Evolutionary conservation across 2,888 invertebrate species (phyloP).

Genomic region (Mesopsocus fuscifrons): DNA sequence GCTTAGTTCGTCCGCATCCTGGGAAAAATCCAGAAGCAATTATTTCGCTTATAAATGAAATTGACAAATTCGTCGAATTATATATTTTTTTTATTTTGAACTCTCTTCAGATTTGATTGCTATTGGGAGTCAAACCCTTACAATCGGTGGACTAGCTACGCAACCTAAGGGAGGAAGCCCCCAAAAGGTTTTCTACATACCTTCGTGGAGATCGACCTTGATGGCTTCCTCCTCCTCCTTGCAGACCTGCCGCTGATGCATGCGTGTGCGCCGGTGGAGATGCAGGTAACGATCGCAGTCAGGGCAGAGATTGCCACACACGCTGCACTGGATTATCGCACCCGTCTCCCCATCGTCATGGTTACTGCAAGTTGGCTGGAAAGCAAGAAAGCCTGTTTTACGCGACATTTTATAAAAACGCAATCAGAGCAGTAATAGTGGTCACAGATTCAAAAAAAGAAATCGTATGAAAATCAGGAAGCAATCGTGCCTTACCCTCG

Average conservation of each 20-base stretch:
- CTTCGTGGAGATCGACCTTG: conserved; percentile 89
- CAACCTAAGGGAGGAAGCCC: too few relatives aligned
- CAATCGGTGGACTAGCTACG: too few relatives aligned
- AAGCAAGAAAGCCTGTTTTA: conserved; percentile 17
- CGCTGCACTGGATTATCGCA: conserved; percentile 80
- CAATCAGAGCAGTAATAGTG: neutral
- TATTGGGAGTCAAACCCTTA: too few relatives aligned
- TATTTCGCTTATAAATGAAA: neutral
- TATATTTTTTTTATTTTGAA: too few relatives aligned
- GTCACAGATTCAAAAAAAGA: conserved; percentile 8
- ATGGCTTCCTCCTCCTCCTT: conserved; percentile 94
- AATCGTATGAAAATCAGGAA: conserved; percentile 8
- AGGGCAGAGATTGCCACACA: conserved; percentile 82
- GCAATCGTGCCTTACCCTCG: conserved; percentile 19
- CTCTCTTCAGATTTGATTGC: too few relatives aligned
- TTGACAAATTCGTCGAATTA: too few relatives aligned
- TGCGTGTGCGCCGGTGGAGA: conserved; percentile 67
- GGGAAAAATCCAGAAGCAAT: neutral
- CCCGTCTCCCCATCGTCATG: conserved; percentile 90
- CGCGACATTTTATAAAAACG: conserved; percentile 1
- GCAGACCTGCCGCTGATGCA: conserved; percentile 77
- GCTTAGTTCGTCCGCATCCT: conserved; percentile 82
- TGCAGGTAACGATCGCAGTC: conserved; percentile 95
- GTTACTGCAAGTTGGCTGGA: conserved; percentile 74
- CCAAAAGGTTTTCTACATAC: too few relatives aligned